Evolutionary conservation across 2,797 vertebrate genomes (phyloP), one percentile per base, ranked within the genome.

Genomic region (Dipus sagitta): DNA sequence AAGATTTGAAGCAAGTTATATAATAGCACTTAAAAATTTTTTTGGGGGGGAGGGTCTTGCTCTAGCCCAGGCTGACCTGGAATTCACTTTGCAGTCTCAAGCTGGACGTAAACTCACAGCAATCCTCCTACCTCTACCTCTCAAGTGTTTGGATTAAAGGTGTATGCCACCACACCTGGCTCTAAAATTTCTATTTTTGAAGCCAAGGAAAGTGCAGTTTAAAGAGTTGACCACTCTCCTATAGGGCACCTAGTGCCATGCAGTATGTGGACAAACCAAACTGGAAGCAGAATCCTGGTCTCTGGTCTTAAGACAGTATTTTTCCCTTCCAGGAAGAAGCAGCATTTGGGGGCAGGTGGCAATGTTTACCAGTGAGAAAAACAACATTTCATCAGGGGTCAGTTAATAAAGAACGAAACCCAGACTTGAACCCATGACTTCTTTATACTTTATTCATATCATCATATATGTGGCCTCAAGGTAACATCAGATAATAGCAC

Each of bases 121-220:
- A 58, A 58, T 58, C 54, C 54, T 58, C 54, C 17, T 58, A 58
- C 54, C 54, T 58, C 54, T 4, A 17, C 13, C 3, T 58, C 54
- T 17, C 17, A 17, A 17, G 54, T 58, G 54, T 17, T 58, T 11
- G 54, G 54, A 58, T 14, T 58, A 58, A 58, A 17, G 4, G 54
- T 15, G 14, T 58, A 12, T 58, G 54, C 17, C 54, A 58, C 54
- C 54, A 58, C 54, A 58, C 54, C 54, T 17, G 17, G 54, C 47
- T 47, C 47, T 92, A 70, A 34, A 76, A 80, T 58, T 58, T 0
- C 38, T 52, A 10, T n/a, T 87, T 93, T 88, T 80, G 54, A 58
- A 83, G 89, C 83, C 24, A 62, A 82, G 28, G 21, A 84, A 92
- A 74, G 13, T 47, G 42, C 78, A 32, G 11, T 58, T 58, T 74